phyloP scores from a whole-genome alignment of 2,113 vertebrate genomes.

The Xenopus tropicalis region DNA sequence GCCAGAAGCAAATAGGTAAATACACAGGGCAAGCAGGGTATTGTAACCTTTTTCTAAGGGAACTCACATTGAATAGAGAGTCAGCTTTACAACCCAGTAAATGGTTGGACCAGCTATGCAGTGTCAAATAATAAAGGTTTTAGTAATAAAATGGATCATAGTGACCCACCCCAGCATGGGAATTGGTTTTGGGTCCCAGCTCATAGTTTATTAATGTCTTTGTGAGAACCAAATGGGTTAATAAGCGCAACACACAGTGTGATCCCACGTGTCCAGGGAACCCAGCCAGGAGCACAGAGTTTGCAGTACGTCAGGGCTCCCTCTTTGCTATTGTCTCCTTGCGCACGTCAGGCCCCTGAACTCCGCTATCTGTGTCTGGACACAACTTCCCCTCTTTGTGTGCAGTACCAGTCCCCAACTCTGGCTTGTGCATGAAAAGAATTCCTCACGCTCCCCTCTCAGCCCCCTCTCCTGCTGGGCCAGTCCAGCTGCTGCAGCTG shows the following conservation, averaged over 20 bases:
- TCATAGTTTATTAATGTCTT: no score
- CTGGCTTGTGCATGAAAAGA: constrained; percentile 75
- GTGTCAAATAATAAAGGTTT: no score
- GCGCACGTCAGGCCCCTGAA: constrained; percentile 38
- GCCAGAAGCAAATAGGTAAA: no score
- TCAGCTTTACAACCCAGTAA: no score
- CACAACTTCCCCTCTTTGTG: constrained; percentile 82
- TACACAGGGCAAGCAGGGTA: no score
- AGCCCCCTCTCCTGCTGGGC: background rate
- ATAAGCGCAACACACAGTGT: constrained; percentile 2
- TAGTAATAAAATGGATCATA: no score
- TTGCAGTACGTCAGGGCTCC: constrained; percentile 30
- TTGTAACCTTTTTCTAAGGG: no score
- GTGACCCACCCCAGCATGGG: no score
- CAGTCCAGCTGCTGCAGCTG: constrained; percentile 34
- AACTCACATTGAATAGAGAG: no score
- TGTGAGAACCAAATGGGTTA: constrained; percentile 1
- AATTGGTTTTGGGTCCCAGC: no score
- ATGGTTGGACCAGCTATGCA: no score
- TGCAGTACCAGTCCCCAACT: constrained; percentile 69
- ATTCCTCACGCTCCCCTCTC: constrained; percentile 66
- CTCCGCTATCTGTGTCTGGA: constrained; percentile 71
- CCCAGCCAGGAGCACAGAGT: constrained; percentile 24
- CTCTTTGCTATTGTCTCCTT: constrained; percentile 36
- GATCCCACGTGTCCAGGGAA: constrained; percentile 1